Base-by-base conservation (phyloP, 2,113 vertebrate genomes). In the Rissa tridactyla region DNA sequence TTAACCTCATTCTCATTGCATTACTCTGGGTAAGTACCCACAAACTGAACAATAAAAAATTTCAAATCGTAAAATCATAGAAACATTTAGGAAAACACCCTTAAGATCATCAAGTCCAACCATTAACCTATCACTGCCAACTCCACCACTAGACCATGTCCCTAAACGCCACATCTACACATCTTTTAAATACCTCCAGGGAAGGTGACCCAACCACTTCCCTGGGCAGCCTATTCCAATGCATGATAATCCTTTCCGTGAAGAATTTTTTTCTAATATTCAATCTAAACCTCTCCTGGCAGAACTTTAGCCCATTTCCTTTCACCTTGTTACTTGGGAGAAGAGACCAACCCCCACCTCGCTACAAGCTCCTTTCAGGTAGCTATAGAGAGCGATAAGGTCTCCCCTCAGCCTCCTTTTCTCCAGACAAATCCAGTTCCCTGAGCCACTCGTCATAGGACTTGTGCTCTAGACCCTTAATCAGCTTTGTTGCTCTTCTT, bases 311-410 rank as follows among this genome's bases (percentile, higher is more conserved):
- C 22, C 5, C 6, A 5, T 58, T 86, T 86, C 16, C 42, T 68
- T 40, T 42, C 1, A 0, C 71, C 30, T 23, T 26, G 3, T 78
- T 49, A 30, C 18, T 10, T 11, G 25, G 23, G 34, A n/a, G 21
- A 79, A 64, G 15, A 79, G 18, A 47, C 29, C 0, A 0, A 38
- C 42, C 10, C 3, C 15, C 11, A 57, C 27, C 11, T 32, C 3
- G 2, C 51, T n/a, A 21, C 58, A 85, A 7, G 11, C 27, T 61
- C 40, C 23, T 78, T 57, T 49, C 23, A 42, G 76, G 22, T 26
- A 42, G 46, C 12, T 51, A 22, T 42, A 26, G 10, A 52, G 11
- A 38, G 21, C 2, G 2, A 26, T 25, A 34, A 26, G 29, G 22
- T 64, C 47, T 64, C 20, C 46, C 20, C 58, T 40, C 27, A 62